phyloP scores from a whole-genome alignment of 2,113 vertebrate genomes.

The Rallus limicola region DNA sequence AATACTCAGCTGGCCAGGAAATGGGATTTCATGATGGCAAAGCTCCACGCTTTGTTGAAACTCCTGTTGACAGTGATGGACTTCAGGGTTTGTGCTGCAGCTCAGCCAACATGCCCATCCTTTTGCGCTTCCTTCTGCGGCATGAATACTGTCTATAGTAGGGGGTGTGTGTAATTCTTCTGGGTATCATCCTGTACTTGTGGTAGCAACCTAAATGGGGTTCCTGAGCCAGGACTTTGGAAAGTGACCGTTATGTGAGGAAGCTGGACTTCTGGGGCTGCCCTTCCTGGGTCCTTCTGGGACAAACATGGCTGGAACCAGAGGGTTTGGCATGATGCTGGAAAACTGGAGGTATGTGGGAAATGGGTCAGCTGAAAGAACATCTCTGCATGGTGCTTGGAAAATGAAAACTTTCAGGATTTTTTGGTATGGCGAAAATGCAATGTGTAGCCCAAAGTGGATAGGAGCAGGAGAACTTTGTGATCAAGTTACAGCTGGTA shows the following conservation, averaged over 20 bases:
- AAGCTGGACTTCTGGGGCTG: background rate
- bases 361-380: background rate
- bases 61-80: background rate
- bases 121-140: background rate
- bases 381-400: background rate
- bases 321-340: background rate
- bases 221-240: background rate
- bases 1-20: background rate
- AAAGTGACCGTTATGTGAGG: background rate
- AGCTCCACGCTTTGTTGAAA: background rate
- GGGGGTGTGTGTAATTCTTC: background rate
- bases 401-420: background rate
- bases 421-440: background rate
- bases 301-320: background rate
- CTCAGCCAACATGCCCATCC: background rate
- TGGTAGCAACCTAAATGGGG: background rate
- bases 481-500: background rate
- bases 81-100: background rate
- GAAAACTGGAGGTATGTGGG: background rate
- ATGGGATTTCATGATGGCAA: background rate
- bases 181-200: background rate
- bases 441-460: rapidly evolving
- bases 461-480: background rate
- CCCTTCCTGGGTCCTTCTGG: background rate
- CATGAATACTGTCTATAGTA: background rate